A percentile compares a stretch with the other conserved stretches of the same genome.
These are phyloP conservation scores for Tuberolachnus salignus DNA, from an alignment of 2,888 invertebrate genomes.

Conservation along the genomic window DNA sequence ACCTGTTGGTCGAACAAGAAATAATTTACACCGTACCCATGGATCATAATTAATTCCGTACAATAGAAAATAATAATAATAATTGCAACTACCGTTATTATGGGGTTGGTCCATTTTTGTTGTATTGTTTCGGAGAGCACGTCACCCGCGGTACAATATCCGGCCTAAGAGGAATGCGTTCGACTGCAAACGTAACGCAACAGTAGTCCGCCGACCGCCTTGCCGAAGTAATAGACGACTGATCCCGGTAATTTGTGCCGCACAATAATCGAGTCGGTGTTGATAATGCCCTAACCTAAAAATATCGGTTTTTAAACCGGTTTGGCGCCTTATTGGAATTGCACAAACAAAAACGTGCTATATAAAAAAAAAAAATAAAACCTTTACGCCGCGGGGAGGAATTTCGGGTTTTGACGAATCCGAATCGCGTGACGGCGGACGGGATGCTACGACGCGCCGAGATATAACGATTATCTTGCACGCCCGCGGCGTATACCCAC, in stretches of 20 bases:
- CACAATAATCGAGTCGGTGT: background rate
- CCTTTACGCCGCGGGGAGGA: too few relatives aligned
- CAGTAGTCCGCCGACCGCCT: too few relatives aligned
- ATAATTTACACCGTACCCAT: too few relatives aligned
- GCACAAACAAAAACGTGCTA: conserved; percentile 16
- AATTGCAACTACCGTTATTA: background rate
- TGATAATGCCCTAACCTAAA: conserved; percentile 36
- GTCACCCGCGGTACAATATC: background rate
- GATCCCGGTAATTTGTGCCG: conserved; percentile 15
- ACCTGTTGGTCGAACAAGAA: conserved; percentile 2
- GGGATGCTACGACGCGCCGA: too few relatives aligned
- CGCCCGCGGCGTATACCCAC: too few relatives aligned
- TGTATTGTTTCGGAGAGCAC: background rate
- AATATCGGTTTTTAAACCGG: background rate
- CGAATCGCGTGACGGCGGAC: background rate
- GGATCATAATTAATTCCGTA: too few relatives aligned
- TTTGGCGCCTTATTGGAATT: conserved; percentile 13
- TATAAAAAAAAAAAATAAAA: too few relatives aligned
- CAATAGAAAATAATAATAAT: too few relatives aligned
- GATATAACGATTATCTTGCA: too few relatives aligned
- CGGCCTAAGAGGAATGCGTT: background rate
- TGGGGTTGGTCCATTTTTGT: conserved; percentile 6
- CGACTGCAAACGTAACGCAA: too few relatives aligned
- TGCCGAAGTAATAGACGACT: background rate
- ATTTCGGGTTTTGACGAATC: background rate